phyloP scores from a whole-genome alignment of 2,797 vertebrate species.

The Rhabdophis nuchalis region DNA sequence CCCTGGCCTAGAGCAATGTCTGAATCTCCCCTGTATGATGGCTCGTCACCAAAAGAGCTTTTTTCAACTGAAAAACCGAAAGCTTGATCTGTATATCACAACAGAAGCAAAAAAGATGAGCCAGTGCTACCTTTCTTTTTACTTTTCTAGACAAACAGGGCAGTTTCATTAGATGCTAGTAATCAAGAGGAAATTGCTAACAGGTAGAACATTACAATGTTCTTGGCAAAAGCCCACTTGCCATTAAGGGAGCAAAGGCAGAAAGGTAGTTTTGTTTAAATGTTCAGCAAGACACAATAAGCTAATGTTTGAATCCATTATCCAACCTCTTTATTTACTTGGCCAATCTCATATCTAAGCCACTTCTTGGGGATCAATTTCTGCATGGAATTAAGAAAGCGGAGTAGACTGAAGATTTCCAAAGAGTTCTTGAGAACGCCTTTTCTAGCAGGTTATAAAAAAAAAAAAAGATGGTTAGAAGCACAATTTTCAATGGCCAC shows the following conservation, averaged over 20 bases:
- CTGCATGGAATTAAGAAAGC: constrained; percentile 16
- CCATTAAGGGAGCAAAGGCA: neutral
- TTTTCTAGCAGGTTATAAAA: constrained; percentile 8
- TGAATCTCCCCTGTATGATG: neutral
- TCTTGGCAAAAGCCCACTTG: neutral
- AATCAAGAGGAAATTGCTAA: neutral
- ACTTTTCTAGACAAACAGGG: neutral
- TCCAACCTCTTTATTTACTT: neutral
- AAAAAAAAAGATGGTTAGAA: neutral
- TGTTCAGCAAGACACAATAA: neutral
- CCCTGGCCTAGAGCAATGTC: too few species aligned
- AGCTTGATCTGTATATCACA: neutral
- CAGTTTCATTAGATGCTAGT: neutral
- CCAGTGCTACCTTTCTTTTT: neutral
- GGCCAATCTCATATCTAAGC: neutral
- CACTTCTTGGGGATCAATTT: constrained; percentile 32
- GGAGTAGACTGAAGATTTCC: constrained; percentile 5
- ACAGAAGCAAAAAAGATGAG: neutral
- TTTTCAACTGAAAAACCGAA: neutral
- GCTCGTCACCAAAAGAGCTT: neutral
- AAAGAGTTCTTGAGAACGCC: constrained; percentile 25
- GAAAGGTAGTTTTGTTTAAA: neutral
- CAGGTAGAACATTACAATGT: neutral
- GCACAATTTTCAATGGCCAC: neutral
- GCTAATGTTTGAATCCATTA: neutral